Evolutionary conservation across 2,113 vertebrate species (phyloP), one percentile per base, ranked within the genome.

Genomic region (Sinocyclocheilus rhinocerous): DNA sequence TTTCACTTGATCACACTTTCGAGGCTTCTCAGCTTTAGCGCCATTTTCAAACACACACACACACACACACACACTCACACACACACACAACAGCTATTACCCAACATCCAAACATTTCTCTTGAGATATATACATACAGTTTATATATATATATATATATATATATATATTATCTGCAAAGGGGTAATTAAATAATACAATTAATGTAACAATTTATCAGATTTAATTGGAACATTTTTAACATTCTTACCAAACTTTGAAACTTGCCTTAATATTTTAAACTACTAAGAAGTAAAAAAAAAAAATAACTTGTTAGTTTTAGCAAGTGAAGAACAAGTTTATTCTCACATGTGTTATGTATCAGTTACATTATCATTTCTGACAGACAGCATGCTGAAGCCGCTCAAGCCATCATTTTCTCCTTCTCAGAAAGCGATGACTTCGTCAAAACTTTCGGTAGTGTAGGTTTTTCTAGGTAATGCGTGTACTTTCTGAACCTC

Each of bases 1-100:
- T 61, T 20, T 33, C 78, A 52, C 75, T 45, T 57, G 15, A 76
- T 90, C 90, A 89, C 90, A 85, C 89, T 87, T 92, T 91, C 10
- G 9, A 72, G 36, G 69, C 36, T 72, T 42, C 36, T n/a, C 69
- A 20, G 7, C 20, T 72, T 72, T 42, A 42, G 86, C 89, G 86
- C 87, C 84, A 36, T 20, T 36, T 82, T 76, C 84, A 57, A 52
- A 57, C 26, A 39, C 65, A 18, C 29, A 33, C 57, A 26, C 39
- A 55, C 69, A 83, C 2, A 50, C 52, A 52, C 70, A 67, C 36
- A 55, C 29, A 73, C 36, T 63, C 77, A 61, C 55, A 75, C 85
- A 42, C n/a, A 78, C 75, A 90, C 76, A 83, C 73, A 88, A 88
- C 65, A 88, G 79, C 70, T 36, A 73, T 65, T 39, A 63, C 26